Base-by-base conservation (phyloP, 2,888 invertebrate species). In the Microplitis deprimator region DNA sequence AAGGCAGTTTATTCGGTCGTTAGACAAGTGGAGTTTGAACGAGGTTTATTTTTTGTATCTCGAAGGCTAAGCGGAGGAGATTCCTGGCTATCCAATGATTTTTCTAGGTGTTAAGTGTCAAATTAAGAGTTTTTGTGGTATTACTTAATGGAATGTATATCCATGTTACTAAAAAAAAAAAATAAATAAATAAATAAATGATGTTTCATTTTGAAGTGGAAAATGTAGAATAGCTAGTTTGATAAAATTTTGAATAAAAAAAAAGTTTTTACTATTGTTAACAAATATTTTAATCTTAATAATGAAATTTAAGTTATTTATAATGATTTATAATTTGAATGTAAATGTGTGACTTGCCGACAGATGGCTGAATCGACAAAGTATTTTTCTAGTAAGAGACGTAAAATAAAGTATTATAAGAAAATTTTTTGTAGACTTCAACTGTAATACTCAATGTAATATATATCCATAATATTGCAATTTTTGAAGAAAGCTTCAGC, bases 11-110 rank as follows among this genome's bases (percentile, higher is more conserved):
- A 62, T 40, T 72, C 62, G 68, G 20, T 60, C 40, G 62, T 50
- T 50, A 50, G 39, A 72, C 29, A 72, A 72, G 61, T 59, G 61
- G 20, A 16, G 38, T 29, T 70, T 50, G 6, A 13, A 39, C 16
- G 62, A 16, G 10, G 62, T 72, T 62, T n/a, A 72, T 72, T 72
- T 72, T 72, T 40, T 29, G 6, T 70, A 20, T 3, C 50, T 61
- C 61, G 61, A n/a, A 16, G 40, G 40, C 38, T n/a, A 62, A 62
- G 60, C 10, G 17, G 10, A 64, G 10, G 8, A 10, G 29, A 29
- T 64, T 64, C 29, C 50, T 50, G 50, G 50, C 13, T 50, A 50
- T 50, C 2, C 50, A 50, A 50, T 50, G 13, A 50, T 50, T 50
- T 50, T 50, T 50, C 50, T 29, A 50, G 50, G 50, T 50, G 13